Evolutionary conservation across 2,113 vertebrate species (phyloP).

Genomic region (Chelonoidis abingdonii): DNA sequence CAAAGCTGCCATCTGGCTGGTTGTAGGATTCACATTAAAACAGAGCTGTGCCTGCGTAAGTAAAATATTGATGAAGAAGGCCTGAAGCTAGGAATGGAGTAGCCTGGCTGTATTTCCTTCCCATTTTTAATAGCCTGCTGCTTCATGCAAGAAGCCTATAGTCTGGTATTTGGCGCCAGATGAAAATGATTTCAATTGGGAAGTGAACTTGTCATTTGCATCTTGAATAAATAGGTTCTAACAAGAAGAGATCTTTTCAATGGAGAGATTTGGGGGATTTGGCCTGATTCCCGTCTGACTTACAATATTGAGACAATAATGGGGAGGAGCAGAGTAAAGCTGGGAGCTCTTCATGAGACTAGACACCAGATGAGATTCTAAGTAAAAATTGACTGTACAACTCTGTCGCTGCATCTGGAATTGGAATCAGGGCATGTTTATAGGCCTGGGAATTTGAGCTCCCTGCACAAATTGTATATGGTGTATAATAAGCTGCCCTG

Average conservation of each 20-base stretch:
- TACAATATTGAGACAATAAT: conserved; percentile 61
- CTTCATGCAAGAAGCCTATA: conserved; percentile 42
- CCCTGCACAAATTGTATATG: conserved; percentile 47
- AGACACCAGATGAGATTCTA: conserved; percentile 51
- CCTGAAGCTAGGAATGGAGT: conserved; percentile 50
- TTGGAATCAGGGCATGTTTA: conserved; percentile 57
- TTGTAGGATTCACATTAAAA: background rate
- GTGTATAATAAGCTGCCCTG: conserved; percentile 52
- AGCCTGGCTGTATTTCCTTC: conserved; percentile 46
- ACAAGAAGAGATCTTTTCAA: conserved; percentile 64
- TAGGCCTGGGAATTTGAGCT: conserved; percentile 56
- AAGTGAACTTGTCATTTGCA: conserved; percentile 64
- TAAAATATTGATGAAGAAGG: conserved; percentile 71
- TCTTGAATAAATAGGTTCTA: conserved; percentile 65
- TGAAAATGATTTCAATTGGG: conserved; percentile 49
- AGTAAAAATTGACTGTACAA: conserved; percentile 63
- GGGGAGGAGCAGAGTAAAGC: conserved; percentile 60
- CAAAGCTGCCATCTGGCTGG: conserved; percentile 6
- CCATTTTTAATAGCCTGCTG: conserved; percentile 55
- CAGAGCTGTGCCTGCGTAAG: conserved; percentile 16
- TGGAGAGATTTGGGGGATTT: conserved; percentile 67
- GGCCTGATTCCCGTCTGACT: conserved; percentile 49
- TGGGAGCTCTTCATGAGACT: conserved; percentile 46
- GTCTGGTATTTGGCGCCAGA: conserved; percentile 49
- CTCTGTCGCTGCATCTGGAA: conserved; percentile 53